Percentiles rank a stretch among this genome's conserved stretches.
Conservation (phyloP, 2,888 invertebrate genomes). For the Agrotis clavis region DNA sequence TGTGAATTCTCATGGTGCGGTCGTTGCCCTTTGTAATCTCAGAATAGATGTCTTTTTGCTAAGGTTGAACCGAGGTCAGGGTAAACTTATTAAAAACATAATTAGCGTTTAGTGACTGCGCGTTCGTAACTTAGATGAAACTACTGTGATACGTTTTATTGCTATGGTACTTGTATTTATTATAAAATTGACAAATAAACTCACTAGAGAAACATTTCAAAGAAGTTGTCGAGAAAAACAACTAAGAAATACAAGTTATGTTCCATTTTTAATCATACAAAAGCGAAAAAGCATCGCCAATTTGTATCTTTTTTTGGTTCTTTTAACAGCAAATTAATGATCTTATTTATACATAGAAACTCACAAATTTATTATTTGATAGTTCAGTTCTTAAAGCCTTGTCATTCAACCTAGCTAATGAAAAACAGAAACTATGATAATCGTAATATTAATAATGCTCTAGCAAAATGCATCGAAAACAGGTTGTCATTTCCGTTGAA, state of each 20-base stretch:
- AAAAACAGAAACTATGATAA: slow-evolving; percentile 23
- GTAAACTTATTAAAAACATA: slow-evolving; percentile 57
- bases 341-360: neutral
- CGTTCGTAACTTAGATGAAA: slow-evolving; percentile 41
- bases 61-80: slow-evolving; percentile 29
- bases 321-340: no score
- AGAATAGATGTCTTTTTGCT: slow-evolving; percentile 50
- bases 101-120: slow-evolving; percentile 54
- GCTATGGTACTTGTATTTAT: slow-evolving; percentile 1
- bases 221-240: neutral
- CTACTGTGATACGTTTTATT: slow-evolving; percentile 38
- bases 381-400: neutral
- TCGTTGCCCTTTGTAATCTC: slow-evolving; percentile 54
- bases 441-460: slow-evolving; percentile 29
- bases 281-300: neutral
- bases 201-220: neutral
- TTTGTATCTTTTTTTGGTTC: neutral
- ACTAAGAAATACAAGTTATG: neutral
- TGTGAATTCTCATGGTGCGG: slow-evolving; percentile 60
- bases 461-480: slow-evolving; percentile 45
- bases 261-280: neutral
- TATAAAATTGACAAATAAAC: slow-evolving; percentile 8
- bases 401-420: slow-evolving; percentile 21
- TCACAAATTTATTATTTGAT: neutral
- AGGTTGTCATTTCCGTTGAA: slow-evolving; percentile 52